Evolutionary conservation across 2,113 vertebrate species (phyloP).

Genomic region (human (Homo sapiens)): GRCh38 chr13:31942501-31943000

Average conservation of each 20-base stretch:
- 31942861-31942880: neutral
- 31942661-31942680: no score
- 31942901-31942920: neutral
- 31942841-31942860: neutral
- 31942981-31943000: neutral
- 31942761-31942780: neutral
- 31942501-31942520: no score
- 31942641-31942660: no score
- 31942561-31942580: no score
- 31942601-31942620: no score
- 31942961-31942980: constrained; percentile 47
- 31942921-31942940: neutral
- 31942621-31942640: no score
- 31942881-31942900: neutral
- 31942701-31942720: neutral
- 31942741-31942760: constrained; percentile 28
- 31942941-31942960: constrained; percentile 10
- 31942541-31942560: no score
- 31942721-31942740: neutral
- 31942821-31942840: neutral
- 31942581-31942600: no score
- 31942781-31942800: neutral
- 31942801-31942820: neutral
- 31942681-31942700: no score
- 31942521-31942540: no score